Evolutionary conservation across 1,140 invertebrate species (phyloP).

Genomic region (Scaptomyza pallida): DNA sequence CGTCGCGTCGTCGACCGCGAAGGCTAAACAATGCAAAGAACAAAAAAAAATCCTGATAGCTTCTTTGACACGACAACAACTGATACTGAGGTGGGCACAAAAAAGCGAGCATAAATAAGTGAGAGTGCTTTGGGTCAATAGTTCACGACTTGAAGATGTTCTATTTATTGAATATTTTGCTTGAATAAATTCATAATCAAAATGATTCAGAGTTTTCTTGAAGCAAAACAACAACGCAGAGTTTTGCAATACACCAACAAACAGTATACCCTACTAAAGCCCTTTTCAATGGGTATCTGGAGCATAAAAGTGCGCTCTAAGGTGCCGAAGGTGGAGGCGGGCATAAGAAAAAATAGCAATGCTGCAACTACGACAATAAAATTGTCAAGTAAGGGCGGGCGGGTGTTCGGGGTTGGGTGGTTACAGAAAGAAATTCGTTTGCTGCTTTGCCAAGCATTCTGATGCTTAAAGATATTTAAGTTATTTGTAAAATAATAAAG

Average conservation of each 20-base stretch:
- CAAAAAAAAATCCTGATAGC: conserved; percentile 3
- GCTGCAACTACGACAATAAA: not conserved
- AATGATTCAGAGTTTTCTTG: no score
- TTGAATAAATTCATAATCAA: not conserved
- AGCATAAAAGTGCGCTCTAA: not conserved
- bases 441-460: not conserved
- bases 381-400: not conserved
- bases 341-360: not conserved
- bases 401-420: no score
- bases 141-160: not conserved
- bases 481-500: conserved; percentile 1
- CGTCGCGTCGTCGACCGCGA: not conserved
- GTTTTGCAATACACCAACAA: no score
- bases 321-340: no score
- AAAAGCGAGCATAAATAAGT: not conserved
- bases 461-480: conserved; percentile 2
- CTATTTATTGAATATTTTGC: not conserved
- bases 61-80: conserved; percentile 17
- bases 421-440: not conserved
- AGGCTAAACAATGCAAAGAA: no score
- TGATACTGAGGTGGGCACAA: conserved; percentile 10
- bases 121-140: not conserved
- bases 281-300: not conserved
- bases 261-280: no score
- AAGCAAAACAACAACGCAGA: no score